Evolutionary conservation across 2,113 vertebrate genomes (phyloP), one percentile per base, ranked within the genome.

Genomic region (Nothobranchius furzeri): DNA sequence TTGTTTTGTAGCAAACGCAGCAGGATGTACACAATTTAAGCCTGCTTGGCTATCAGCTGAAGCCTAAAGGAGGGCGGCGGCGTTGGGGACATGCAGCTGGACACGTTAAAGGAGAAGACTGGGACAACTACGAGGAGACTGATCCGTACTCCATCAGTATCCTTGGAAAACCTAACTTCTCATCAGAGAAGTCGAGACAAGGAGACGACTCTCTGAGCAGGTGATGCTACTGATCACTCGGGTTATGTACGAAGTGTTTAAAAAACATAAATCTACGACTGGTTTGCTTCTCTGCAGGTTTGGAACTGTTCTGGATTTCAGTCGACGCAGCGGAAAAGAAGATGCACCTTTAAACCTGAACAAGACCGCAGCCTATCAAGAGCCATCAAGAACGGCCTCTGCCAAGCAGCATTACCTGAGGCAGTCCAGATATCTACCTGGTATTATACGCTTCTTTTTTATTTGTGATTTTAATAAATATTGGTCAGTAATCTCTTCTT

Each of bases 391-490:
- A 81, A 86, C 89, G 2, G 83, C 94, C 53, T 90, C 94, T n/a
- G 96, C 94, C 68, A 96, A 95, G 78, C 94, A 95, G 6, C 95
- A 95, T 90, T 97, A 97, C 87, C 66, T 97, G 90, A 95, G 92
- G 69, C 95, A 97, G 81, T 95, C 96, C 1, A 94, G 96, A 90
- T 98, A 97, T 92, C 84, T 97, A 64, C 96, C 96, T 79, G 96
- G 96, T 97, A 88, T 92, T 12, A 2, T 45, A 9, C 37, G 15
- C 30, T 30, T 30, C 30, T 4, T 30, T 30, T 30, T 30, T 30
- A 30, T 30, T 30, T 30, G 4, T 30, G 30, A 30, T 30, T 20
- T 7, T 2, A 50, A 4, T 50, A 50, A 20, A 20, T 20, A 10
- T n/a, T 2, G 12, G 64, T 4, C 52, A 6, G 52, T 9, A 10